phyloP scores from a whole-genome alignment of 2,113 vertebrate genomes.

The Athene noctua region DNA sequence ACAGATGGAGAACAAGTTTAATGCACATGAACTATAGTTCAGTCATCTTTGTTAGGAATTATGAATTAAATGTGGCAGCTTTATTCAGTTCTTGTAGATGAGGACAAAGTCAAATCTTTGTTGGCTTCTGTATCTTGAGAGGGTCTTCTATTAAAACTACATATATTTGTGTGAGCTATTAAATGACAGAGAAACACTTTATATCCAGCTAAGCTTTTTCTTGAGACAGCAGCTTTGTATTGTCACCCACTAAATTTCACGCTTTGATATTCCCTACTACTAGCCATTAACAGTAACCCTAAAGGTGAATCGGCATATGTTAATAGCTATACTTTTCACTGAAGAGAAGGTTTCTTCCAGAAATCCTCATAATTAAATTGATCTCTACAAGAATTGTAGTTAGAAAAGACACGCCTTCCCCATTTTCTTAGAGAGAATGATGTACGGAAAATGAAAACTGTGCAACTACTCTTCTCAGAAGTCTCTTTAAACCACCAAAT shows the following conservation, averaged over 20 bases:
- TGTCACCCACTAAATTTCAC: neutral
- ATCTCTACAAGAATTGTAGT: neutral
- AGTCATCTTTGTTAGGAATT: neutral
- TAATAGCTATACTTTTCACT: neutral
- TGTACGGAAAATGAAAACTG: neutral
- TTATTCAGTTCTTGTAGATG: neutral
- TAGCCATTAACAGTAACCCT: neutral
- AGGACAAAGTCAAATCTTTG: neutral
- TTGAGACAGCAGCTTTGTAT: neutral
- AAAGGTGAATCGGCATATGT: neutral
- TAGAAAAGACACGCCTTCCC: neutral
- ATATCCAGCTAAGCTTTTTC: neutral
- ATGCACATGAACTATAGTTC: neutral
- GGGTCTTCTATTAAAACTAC: neutral
- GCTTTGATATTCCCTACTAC: neutral
- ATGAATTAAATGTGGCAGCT: neutral
- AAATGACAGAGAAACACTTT: neutral
- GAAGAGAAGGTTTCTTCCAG: neutral
- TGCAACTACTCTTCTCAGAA: neutral
- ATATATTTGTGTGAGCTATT: neutral
- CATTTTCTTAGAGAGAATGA: neutral
- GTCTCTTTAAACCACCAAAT: neutral
- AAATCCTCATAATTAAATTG: neutral
- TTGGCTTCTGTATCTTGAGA: neutral
- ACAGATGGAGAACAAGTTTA: neutral